Evolutionary conservation across 2,888 invertebrate genomes (phyloP), one percentile per base, ranked within the genome.

Genomic region (Cheilosia grossa): DNA sequence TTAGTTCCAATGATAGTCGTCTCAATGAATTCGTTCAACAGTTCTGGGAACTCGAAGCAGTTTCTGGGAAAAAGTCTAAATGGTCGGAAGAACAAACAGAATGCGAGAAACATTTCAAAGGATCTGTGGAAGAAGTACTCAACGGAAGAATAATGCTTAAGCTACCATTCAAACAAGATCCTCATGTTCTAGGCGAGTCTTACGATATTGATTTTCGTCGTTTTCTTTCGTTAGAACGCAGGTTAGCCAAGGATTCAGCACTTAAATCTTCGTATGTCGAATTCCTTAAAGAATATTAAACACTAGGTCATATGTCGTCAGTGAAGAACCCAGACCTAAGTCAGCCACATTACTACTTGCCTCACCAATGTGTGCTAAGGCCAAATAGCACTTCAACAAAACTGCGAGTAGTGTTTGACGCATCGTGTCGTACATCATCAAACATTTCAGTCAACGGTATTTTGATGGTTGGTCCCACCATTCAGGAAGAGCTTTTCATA

Each of bases 361-460:
- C 59, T 6, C 59, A 59, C 27, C 42, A 59, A 19, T 51, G 51
- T 13, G 59, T 59, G 9, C 7, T 42, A 17, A 21, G 19, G 30
- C 82, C 85, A 15, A 19, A 42, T 13, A 67, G 87, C 44, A 53
- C 59, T 4, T 66, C 66, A 10, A 82, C 87, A 2, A 87, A 87
- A 54, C 15, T 58, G 7, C 30, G 64, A 15, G 37, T 49, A 1
- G 64, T 64, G 9, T 61, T 44, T 4, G 19, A 61, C 4, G 44
- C 15, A 10, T 63, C 63, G 3, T 63, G 27, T 47, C 47, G 42
- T 21, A 81, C 82, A 3, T 74, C 79, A 4, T 64, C 85, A 3
- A 73, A 54, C 64, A 58, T 56, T 13, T 77, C 86, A 9, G 51
- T 82, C 1, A 86, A 87, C 24, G 86, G 85, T 53, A 85, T 87